Evolutionary conservation across 2,113 vertebrate species (phyloP), one percentile per base, ranked within the genome.

Genomic region (Pycnonotus jocosus): DNA sequence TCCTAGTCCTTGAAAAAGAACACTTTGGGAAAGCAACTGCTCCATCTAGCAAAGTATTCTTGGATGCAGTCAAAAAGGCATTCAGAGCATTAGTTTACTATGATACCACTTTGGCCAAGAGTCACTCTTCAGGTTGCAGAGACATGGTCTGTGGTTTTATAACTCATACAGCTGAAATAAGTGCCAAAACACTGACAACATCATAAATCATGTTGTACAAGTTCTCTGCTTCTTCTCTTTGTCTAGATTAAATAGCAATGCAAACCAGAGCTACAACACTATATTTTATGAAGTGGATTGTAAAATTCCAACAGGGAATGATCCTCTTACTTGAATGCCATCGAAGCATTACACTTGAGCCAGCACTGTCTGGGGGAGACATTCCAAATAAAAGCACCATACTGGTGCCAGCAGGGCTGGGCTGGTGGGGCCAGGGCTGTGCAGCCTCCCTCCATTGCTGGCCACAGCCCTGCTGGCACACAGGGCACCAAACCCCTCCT

Each of bases 11-110:
- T 84, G 61, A 53, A 65, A 62, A 70, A 82, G 5, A 65, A 27
- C 33, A 38, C 48, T 77, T 73, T 48, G 58, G 58, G 74, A 86
- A 95, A 88, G 70, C 81, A 82, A 45, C 66, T 82, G 82, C 78
- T 89, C 81, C 79, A 81, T 81, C 72, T 73, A 95, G 86, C 56
- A 61, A 79, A 94, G 28, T 38, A 45, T 60, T 87, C 62, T 65
- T 35, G 25, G 61, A 81, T 81, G 31, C 77, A 89, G 57, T 27
- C 54, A 40, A 53, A 88, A 53, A 90, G 57, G 38, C 2, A 1
- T n/a, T 51, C 1, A 2, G 30, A 86, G 10, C 27, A 23, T 62
- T 25, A 42, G 61, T 35, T 79, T 70, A 50, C 74, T 47, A 23
- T 0, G 0, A 27, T 14, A 54, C 11, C 21, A 45, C 38, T 79